phyloP scores from a whole-genome alignment of 2,797 vertebrate species.

The Scolopax bukidnonensis region DNA sequence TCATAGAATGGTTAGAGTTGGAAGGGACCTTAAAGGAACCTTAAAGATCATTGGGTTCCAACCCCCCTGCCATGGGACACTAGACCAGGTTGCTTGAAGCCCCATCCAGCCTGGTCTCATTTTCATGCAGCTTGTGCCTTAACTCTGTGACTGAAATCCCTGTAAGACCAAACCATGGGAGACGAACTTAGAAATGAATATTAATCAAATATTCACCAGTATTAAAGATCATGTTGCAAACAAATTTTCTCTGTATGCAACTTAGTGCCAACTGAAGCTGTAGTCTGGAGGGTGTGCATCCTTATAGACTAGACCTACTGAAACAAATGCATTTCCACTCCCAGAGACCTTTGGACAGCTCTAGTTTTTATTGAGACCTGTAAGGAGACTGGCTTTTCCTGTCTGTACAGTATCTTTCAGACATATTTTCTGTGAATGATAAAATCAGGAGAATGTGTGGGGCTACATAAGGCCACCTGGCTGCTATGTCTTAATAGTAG shows the following conservation, averaged over 20 bases:
- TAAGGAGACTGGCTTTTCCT: constrained; percentile 58
- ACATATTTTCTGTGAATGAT: constrained; percentile 24
- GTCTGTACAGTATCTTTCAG: constrained; percentile 46
- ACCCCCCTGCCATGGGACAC: too few species aligned
- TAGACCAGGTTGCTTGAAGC: too few species aligned
- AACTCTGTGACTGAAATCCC: neutral
- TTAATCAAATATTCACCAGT: neutral
- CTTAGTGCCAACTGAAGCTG: neutral
- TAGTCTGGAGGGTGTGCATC: neutral
- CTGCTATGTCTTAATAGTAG: neutral
- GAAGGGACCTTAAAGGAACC: too few species aligned
- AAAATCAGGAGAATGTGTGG: constrained; percentile 15
- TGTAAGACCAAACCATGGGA: neutral
- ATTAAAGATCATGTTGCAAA: neutral
- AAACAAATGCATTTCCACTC: constrained; percentile 16
- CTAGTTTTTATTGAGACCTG: neutral
- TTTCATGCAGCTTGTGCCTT: neutral
- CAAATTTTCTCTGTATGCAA: neutral
- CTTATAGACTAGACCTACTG: neutral
- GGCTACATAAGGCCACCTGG: constrained; percentile 38
- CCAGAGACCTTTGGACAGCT: constrained; percentile 47
- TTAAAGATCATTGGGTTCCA: too few species aligned
- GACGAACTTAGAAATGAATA: neutral
- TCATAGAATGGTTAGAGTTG: too few species aligned
- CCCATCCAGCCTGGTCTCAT: neutral